phyloP scores from a whole-genome alignment of 2,113 vertebrate genomes.

The Platichthys stellatus region DNA sequence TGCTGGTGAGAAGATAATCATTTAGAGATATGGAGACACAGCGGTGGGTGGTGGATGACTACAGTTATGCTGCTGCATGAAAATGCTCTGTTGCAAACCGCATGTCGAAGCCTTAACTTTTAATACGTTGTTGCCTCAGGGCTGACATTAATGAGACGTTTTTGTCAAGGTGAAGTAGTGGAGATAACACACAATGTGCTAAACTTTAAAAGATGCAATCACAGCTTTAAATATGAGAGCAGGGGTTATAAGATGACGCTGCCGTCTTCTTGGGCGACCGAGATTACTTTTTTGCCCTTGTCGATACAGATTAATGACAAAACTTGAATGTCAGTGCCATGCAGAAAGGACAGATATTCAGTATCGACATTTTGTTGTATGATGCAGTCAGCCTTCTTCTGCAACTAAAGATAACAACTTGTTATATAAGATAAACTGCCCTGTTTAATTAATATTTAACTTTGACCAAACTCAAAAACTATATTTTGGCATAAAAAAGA shows the following conservation, averaged over 20 bases:
- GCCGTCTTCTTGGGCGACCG: constrained; percentile 27
- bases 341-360: constrained; percentile 6
- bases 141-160: constrained; percentile 61
- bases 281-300: constrained; percentile 25
- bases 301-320: constrained; percentile 8
- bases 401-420: neutral
- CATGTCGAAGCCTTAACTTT: constrained; percentile 32
- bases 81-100: constrained; percentile 40
- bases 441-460: neutral
- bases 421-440: neutral
- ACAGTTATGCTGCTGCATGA: constrained; percentile 39
- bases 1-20: constrained; percentile 68
- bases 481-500: no score
- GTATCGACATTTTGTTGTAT: constrained; percentile 20
- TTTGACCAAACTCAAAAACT: no score
- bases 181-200: constrained; percentile 44
- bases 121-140: constrained; percentile 52
- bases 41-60: constrained; percentile 33
- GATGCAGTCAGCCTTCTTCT: neutral
- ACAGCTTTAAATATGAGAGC: constrained; percentile 34
- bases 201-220: constrained; percentile 58
- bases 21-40: constrained; percentile 61
- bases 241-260: constrained; percentile 30
- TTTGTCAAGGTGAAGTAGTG: constrained; percentile 64
- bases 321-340: constrained; percentile 25